Conservation (phyloP, 1,140 invertebrate species). For the Drosophila sp. region DNA sequence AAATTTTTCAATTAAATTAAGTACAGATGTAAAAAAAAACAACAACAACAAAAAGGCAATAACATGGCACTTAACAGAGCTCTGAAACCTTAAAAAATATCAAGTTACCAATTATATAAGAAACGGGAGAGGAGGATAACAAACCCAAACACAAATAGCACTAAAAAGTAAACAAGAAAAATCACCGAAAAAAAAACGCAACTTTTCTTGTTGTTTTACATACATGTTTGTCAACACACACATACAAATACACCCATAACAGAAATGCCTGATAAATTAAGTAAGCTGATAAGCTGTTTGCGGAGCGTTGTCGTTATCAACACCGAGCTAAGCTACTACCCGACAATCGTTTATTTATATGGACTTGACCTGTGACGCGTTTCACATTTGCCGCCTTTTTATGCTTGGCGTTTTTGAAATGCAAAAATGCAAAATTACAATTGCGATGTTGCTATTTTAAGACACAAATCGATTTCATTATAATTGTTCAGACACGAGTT, state of each 20-base stretch:
- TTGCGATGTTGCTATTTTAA: conserved; percentile 70
- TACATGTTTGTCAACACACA: neutral
- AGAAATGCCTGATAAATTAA: conserved; percentile 39
- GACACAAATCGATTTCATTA: conserved; percentile 68
- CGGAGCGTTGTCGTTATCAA: conserved; percentile 24
- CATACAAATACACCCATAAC: neutral
- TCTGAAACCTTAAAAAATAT: conserved; percentile 56
- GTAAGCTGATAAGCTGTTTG: conserved; percentile 43
- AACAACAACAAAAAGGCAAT: conserved; percentile 12
- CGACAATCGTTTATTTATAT: conserved; percentile 27
- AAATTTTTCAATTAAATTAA: conserved; percentile 35
- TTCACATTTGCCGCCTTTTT: conserved; percentile 20
- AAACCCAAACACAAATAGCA: conserved; percentile 6
- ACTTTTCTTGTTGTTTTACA: conserved; percentile 1
- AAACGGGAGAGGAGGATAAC: neutral
- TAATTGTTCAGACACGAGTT: conserved; percentile 62
- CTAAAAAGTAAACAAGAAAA: conserved; percentile 33
- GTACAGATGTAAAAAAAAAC: conserved; percentile 36
- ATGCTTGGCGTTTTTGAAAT: conserved; percentile 5
- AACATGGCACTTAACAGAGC: conserved; percentile 3
- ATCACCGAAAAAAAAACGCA: conserved; percentile 29
- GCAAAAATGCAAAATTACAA: conserved; percentile 27
- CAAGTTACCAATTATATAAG: conserved; percentile 52
- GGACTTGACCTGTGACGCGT: conserved; percentile 49
- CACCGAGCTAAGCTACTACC: conserved; percentile 11